Percentiles rank a stretch among this genome's conserved stretches.
Evolutionary conservation across 2,797 vertebrate species (phyloP).

Genomic region (Hapalemur alaotrensis): DNA sequence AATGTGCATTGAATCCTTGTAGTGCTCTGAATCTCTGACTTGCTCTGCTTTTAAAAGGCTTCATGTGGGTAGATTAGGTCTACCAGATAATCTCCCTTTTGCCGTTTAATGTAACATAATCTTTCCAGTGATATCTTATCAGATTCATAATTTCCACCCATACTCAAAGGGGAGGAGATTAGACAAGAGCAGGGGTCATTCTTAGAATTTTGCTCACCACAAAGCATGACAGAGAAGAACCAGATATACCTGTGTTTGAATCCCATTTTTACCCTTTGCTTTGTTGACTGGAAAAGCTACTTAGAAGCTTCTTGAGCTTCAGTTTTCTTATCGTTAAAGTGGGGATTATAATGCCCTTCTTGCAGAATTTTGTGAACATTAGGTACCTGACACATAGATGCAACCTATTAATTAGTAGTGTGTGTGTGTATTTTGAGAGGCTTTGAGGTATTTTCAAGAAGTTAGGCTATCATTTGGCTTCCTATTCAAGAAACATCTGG

Average conservation of each 20-base stretch:
- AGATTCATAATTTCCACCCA: not conserved
- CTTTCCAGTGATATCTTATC: not conserved
- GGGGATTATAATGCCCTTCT: not conserved
- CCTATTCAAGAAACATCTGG: not conserved
- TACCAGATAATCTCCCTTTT: conserved; percentile 11
- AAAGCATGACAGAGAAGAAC: not conserved
- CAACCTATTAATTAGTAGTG: not conserved
- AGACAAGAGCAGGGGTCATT: not conserved
- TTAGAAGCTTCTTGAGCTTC: not conserved
- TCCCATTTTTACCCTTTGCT: conserved; percentile 7
- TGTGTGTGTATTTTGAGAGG: not conserved
- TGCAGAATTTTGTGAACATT: conserved; percentile 9
- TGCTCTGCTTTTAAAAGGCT: not conserved
- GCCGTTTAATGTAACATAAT: not conserved
- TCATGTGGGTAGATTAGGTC: not conserved
- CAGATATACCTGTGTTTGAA: conserved; percentile 8
- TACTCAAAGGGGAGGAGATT: not conserved
- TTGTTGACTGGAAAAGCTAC: conserved; percentile 39
- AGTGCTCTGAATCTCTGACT: not conserved
- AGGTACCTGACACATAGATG: not conserved
- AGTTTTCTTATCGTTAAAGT: conserved; percentile 38
- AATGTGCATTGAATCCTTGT: not conserved
- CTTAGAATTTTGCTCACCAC: not conserved
- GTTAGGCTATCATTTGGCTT: conserved; percentile 17
- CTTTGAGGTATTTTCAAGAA: conserved; percentile 23